phyloP scores from a whole-genome alignment of 2,113 vertebrate species.

The Agelaius phoeniceus region DNA sequence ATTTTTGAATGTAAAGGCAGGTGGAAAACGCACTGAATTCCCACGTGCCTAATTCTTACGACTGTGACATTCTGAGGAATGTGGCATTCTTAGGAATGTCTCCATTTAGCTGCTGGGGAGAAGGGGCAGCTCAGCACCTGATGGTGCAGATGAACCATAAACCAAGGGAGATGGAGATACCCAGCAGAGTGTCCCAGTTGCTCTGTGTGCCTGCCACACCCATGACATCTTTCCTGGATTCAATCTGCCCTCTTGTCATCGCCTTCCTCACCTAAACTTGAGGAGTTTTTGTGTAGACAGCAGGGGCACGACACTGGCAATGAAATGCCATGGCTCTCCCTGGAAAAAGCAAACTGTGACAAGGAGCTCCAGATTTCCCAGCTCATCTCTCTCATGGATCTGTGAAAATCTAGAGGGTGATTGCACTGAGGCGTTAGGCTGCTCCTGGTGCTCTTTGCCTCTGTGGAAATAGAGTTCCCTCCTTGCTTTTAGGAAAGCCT shows the following conservation, averaged over 20 bases:
- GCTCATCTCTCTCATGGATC: not conserved
- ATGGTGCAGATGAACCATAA: not conserved
- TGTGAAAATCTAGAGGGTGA: not conserved
- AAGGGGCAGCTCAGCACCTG: not conserved
- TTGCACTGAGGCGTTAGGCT: not conserved
- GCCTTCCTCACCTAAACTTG: not conserved
- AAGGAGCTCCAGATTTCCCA: not conserved
- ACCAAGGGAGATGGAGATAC: not conserved
- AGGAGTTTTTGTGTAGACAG: not conserved
- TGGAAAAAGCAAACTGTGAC: not conserved
- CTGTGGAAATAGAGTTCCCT: not conserved
- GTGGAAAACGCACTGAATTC: not conserved
- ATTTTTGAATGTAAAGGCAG: not conserved
- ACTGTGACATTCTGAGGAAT: not conserved
- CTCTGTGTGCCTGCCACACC: not conserved
- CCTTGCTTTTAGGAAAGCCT: not conserved
- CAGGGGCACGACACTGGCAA: not conserved
- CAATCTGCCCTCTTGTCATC: not conserved
- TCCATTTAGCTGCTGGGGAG: not conserved
- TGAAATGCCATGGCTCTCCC: not conserved
- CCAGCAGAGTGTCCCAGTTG: not conserved
- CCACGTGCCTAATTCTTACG: not conserved
- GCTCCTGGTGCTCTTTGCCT: not conserved
- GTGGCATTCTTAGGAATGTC: not conserved
- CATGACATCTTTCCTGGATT: not conserved